Conservation (phyloP, 2,113 vertebrate species). For the Patagioenas fasciata region DNA sequence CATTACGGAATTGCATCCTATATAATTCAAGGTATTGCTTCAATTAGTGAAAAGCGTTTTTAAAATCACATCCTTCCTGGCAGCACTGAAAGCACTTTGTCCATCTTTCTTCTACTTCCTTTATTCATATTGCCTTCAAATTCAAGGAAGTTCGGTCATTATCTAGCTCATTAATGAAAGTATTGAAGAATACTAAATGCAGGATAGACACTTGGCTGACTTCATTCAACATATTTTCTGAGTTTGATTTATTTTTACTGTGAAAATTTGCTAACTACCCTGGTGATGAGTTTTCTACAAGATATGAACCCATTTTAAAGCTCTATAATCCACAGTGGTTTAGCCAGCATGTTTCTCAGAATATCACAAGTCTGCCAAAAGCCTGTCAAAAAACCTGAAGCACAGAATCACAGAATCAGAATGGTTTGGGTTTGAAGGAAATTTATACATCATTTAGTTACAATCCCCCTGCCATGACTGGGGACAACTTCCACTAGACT, state of each 20-base stretch:
- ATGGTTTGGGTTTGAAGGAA: no score
- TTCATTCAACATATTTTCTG: background rate
- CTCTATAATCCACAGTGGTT: background rate
- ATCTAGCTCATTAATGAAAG: background rate
- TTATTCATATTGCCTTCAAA: background rate
- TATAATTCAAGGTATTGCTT: conserved; percentile 10
- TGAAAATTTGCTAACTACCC: background rate
- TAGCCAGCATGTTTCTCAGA: background rate
- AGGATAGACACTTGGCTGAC: background rate
- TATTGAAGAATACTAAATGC: background rate
- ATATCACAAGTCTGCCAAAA: background rate
- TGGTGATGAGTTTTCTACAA: background rate
- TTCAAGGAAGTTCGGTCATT: background rate
- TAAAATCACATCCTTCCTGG: background rate
- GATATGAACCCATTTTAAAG: background rate
- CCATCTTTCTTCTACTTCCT: background rate
- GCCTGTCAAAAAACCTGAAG: no score
- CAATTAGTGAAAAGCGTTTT: conserved; percentile 16
- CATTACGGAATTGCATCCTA: background rate
- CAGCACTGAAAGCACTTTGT: background rate
- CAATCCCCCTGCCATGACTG: no score
- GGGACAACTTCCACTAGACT: no score
- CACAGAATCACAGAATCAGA: no score
- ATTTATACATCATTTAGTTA: no score
- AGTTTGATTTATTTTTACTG: background rate